Evolutionary conservation across 2,888 invertebrate species (phyloP).

Genomic region (Eupeodes luniger): DNA sequence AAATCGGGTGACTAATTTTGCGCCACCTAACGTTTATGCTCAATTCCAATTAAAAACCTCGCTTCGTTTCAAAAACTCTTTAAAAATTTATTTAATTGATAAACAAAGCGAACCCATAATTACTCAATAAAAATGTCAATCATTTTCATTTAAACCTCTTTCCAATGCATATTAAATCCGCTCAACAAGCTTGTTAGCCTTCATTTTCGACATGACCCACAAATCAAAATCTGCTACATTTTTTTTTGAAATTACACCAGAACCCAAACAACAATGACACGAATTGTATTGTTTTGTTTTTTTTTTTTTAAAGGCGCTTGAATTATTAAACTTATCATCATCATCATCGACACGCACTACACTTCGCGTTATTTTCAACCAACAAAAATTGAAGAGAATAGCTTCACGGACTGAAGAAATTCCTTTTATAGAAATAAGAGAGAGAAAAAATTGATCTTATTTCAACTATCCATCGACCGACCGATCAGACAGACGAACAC

Average conservation of each 20-base stretch:
- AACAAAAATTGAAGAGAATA: conserved; percentile 12
- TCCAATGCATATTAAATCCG: conserved; percentile 5
- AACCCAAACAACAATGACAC: conserved; percentile 64
- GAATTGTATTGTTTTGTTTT: conserved; percentile 6
- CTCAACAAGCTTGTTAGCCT: conserved; percentile 42
- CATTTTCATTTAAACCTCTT: conserved; percentile 6
- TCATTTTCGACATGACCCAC: conserved; percentile 59
- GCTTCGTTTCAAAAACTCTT: too few relatives aligned
- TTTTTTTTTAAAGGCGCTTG: conserved; percentile 47
- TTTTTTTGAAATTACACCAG: conserved; percentile 14
- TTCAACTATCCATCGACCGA: conserved; percentile 1
- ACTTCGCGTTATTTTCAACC: conserved; percentile 22
- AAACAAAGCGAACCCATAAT: too few relatives aligned
- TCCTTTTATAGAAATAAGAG: conserved; percentile 50
- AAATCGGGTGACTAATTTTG: too few relatives aligned
- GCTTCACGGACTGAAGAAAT: conserved; percentile 44
- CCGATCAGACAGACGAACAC: conserved; percentile 50
- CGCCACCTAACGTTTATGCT: too few relatives aligned
- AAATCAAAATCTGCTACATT: conserved; percentile 28
- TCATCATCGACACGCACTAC: conserved; percentile 35
- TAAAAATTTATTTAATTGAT: too few relatives aligned
- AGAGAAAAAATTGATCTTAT: conserved; percentile 45
- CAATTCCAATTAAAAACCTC: too few relatives aligned
- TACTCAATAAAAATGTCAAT: conserved; percentile 11
- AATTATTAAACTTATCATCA: conserved; percentile 34